Base-by-base conservation (phyloP, 2,797 vertebrate genomes). In the Sandelia bainsii region DNA sequence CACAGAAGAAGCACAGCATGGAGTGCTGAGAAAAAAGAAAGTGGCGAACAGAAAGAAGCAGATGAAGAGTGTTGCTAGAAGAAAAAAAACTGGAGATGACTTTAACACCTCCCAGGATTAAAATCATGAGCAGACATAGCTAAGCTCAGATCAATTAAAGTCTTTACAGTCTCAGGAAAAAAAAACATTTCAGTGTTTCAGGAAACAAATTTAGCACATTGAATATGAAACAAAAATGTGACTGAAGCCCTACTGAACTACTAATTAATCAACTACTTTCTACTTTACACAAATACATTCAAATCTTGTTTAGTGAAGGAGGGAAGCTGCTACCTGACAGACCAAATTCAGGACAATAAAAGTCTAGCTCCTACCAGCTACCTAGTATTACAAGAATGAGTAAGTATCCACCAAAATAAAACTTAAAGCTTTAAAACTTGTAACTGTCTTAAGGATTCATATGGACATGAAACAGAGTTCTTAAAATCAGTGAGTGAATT, bases 11-110 rank as follows among this genome's bases (percentile, higher is more conserved):
- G 90, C 89, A 92, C 87, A 92, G 81, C 82, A 87, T 90, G 91
- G 86, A 87, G 87, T 66, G 88, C 91, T 83, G 87, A 84, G 73
- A 51, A 80, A 58, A 56, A 80, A 72, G 71, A 60, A 87, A 84
- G 90, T 89, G 91, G 89, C 73, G 63, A 91, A 93, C 87, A 87
- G 51, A 92, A 93, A 93, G 84, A 93, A 93, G 92, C 92, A 91
- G 88, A 93, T 92, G 92, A 83, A 67, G 87, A 77, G 66, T 50
- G 56, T 66, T 4, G 8, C 32, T 64, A 58, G 37, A 59, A n/a
- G n/a, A 44, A 69, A 50, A 65, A 50, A 74, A 42, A 58, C 60
- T 62, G 66, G 50, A 70, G 52, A 70, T 29, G 10, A 56, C 11
- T 62, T 58, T 48, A 6, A 67, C 61, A 40, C 23, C 63, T 62